Evolutionary conservation across 2,113 vertebrate species (phyloP).

Genomic region (Calidris pygmaea): DNA sequence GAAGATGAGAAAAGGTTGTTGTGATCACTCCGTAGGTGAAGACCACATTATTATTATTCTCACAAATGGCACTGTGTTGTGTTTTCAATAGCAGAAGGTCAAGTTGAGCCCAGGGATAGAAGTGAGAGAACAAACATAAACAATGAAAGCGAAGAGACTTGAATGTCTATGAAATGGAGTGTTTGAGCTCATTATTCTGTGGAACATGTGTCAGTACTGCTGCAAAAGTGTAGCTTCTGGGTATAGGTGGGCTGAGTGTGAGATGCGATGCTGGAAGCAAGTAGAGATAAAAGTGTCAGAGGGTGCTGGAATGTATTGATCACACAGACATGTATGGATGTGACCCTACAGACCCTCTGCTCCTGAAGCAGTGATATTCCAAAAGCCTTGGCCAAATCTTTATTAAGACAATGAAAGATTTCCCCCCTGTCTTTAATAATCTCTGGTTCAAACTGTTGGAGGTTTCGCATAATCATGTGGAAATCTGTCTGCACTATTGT

Average conservation of each 20-base stretch:
- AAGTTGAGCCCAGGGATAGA: slow-evolving; percentile 76
- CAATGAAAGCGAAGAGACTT: slow-evolving; percentile 31
- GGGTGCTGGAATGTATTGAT: not conserved
- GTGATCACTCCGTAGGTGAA: not conserved
- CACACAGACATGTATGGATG: fast-evolving
- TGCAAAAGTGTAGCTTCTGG: not conserved
- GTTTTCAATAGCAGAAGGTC: slow-evolving; percentile 74
- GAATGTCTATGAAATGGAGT: not conserved
- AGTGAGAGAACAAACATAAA: slow-evolving; percentile 42
- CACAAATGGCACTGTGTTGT: slow-evolving; percentile 11
- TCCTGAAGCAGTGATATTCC: not conserved
- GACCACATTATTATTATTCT: slow-evolving; percentile 37
- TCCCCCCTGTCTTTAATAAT: not conserved
- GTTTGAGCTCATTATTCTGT: not conserved
- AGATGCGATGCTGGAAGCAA: not conserved
- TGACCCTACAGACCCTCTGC: not conserved
- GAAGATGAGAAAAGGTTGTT: slow-evolving; percentile 35
- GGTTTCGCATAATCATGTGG: not conserved
- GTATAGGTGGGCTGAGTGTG: not conserved
- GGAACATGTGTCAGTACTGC: not conserved
- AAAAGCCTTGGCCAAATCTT: not conserved
- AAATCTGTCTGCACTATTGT: not conserved
- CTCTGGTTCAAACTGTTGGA: not conserved
- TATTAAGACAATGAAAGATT: not conserved
- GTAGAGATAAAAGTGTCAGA: not conserved